Percentiles rank a stretch among this genome's conserved stretches.
phyloP scores from a whole-genome alignment of 2,113 vertebrate genomes.

The Platanista minor region DNA sequence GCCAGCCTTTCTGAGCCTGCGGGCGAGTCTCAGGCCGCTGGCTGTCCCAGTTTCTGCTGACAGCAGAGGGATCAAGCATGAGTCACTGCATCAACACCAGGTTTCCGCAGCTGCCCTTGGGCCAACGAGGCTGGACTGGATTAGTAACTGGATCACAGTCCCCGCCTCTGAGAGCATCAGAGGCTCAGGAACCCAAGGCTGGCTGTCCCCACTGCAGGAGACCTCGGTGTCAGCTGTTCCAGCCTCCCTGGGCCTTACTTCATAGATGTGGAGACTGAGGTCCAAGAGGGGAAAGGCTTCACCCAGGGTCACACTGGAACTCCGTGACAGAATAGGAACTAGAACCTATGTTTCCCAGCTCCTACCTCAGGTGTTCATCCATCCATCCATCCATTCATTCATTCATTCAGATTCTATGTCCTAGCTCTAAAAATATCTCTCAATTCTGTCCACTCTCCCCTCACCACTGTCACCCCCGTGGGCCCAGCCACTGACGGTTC shows the following conservation, averaged over 20 bases:
- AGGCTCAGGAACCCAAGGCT: background rate
- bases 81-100: constrained; percentile 8
- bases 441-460: background rate
- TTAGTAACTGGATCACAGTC: constrained; percentile 66
- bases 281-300: background rate
- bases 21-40: background rate
- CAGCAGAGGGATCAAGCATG: background rate
- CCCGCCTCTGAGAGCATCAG: background rate
- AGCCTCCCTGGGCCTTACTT: background rate
- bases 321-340: background rate
- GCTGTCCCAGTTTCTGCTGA: constrained; percentile 64
- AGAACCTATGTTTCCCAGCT: background rate
- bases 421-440: background rate
- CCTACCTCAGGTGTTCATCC: no score
- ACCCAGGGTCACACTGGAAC: background rate
- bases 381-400: background rate
- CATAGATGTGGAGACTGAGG: constrained; percentile 18
- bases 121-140: background rate
- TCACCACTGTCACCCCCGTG: accelerated
- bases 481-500: background rate
- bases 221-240: background rate
- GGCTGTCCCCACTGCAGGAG: background rate
- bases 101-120: constrained; percentile 55
- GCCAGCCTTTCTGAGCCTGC: background rate
- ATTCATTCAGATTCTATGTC: background rate